Base-by-base conservation (phyloP, 2,113 vertebrate species). In the Tenebrosternarchus preto region DNA sequence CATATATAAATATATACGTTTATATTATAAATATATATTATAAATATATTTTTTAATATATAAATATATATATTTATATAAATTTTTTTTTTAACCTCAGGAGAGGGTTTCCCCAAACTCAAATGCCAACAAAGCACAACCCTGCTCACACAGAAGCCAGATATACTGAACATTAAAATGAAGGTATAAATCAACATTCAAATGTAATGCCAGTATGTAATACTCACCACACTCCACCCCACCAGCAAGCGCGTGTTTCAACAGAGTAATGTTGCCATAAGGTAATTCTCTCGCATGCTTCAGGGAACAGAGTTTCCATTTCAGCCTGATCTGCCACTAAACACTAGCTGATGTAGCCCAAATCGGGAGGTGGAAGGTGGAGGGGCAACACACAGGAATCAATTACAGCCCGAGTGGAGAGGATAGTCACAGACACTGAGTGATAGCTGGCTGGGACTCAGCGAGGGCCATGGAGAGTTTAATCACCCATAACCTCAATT, bases 401-500 rank as follows among this genome's bases (percentile, higher is more conserved):
- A 80, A 86, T 83, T 60, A 68, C 80, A 82, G 80, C 56, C 76
- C 53, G 85, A 73, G 61, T 22, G 3, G 82, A 76, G 82, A 27
- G 59, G 82, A 25, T 76, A 29, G 80, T 56, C 27, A 78, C 76
- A 73, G 88, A 89, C 77, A 63, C 85, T 92, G 91, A 94, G 84
- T 88, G 92, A 93, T 93, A 80, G 89, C 85, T 85, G 86, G 85
- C 90, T 85, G 79, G 24, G 39, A 86, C 87, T 89, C 92, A 90
- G 90, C 90, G 88, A 89, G 90, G 92, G 92, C 89, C 93, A 94
- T 66, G 64, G 83, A 87, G 92, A 93, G 93, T 94, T 94, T 93
- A 94, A 94, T 94, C 92, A 94, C 92, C 92, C 90, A 94, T 93
- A 93, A 93, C 89, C 88, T 86, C 91, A 94, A 92, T 93, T 93